Base-by-base conservation (phyloP, 2,888 invertebrate species). In the Agriopis aurantiaria region DNA sequence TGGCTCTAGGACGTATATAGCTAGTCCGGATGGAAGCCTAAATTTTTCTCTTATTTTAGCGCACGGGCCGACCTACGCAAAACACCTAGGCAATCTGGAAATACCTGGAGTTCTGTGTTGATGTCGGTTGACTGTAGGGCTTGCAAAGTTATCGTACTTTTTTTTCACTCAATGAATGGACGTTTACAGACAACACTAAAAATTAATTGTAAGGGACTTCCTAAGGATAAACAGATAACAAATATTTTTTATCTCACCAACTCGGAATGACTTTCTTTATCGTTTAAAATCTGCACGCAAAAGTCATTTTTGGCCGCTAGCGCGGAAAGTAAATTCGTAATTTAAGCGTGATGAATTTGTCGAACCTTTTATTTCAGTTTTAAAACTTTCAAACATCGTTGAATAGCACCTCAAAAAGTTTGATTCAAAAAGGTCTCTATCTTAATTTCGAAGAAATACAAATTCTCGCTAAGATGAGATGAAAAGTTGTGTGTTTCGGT, bases 1-100 rank as follows among this genome's bases (percentile, higher is more conserved):
- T 17, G 40, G 58, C 48, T 40, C 14, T 60, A 51, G 33, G 33
- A 5, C 33, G 33, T 33, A 14, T 61, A 23, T 14, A 11, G 41
- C 11, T 41, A 11, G 41, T 43, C 56, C 61, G 60, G 52, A 69
- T 61, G 65, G 52, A 23, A 40, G n/a, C 23, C 53, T 52, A 46
- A 53, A 43, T 62, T 65, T 66, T 66, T 62, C 33, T 70, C 65
- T 69, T 65, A 65, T 69, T 69, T 70, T 62, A 70, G 70, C 62
- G 33, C 14, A 62, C 61, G 46, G 52, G 53, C 11, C 60, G 56
- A 45, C 69, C 69, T 51, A 69, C 69, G 65, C 69, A 52, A 65
- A 69, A 61, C 69, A 65, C 62, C 66, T 70, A 70, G 70, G 65
- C 65, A 62, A 62, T 58, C 69, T 62, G 62, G 57, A 58, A 65